Conservation (phyloP, 2,797 vertebrate genomes). For the Denticeps clupeoides region DNA sequence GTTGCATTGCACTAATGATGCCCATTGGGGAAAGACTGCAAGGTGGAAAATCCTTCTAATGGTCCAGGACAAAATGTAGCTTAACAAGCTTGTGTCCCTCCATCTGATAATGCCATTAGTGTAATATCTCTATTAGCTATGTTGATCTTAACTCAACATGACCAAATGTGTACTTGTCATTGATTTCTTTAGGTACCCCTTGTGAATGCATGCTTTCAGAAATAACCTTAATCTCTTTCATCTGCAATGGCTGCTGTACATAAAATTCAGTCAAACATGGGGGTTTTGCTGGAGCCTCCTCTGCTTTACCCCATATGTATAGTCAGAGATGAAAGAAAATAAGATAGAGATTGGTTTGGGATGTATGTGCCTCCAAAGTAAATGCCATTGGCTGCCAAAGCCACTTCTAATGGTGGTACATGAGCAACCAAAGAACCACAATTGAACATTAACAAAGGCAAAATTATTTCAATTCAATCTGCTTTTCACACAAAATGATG, state of each 20-base stretch:
- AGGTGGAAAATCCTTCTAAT: background rate
- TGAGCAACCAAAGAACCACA: too few relatives aligned
- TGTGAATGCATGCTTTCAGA: too few relatives aligned
- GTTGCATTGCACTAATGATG: background rate
- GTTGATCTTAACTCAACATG: background rate
- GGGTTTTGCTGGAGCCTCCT: background rate
- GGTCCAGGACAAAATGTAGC: background rate
- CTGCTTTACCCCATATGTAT: too few relatives aligned
- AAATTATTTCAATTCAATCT: too few relatives aligned
- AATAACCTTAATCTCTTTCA: conserved; percentile 20
- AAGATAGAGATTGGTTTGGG: too few relatives aligned
- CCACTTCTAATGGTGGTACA: too few relatives aligned
- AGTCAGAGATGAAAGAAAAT: too few relatives aligned
- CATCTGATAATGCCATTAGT: background rate
- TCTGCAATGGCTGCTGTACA: conserved; percentile 13
- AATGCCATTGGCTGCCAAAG: too few relatives aligned
- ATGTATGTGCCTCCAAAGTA: too few relatives aligned
- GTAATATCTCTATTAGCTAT: background rate
- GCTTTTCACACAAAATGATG: too few relatives aligned
- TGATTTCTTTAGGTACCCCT: background rate
- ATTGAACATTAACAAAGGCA: too few relatives aligned
- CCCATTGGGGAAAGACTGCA: background rate
- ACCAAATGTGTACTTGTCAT: background rate
- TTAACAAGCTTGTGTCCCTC: conserved; percentile 1
- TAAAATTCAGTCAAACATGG: conserved; percentile 15